Conservation (phyloP, 2,113 vertebrate genomes). For the Eleginops maclovinus region DNA sequence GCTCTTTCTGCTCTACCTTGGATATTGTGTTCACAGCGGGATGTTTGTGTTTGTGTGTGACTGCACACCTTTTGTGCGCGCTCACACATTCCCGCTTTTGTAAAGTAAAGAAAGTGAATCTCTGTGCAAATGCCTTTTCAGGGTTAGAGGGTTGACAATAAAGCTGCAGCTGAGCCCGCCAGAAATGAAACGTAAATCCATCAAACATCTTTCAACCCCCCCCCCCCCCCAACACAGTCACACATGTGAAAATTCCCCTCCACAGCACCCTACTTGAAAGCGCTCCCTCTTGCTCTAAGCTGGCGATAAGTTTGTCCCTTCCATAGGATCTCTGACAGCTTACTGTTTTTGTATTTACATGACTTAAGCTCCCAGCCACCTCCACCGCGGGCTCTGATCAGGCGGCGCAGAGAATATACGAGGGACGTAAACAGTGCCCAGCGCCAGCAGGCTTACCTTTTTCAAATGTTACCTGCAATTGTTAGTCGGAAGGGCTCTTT, state of each 20-base stretch:
- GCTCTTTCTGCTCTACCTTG: conserved; percentile 1
- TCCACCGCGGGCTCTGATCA: conserved; percentile 47
- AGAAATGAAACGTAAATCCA: conserved; percentile 73
- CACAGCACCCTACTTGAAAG: conserved; percentile 60
- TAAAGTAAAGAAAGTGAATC: conserved; percentile 60
- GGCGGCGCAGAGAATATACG: conserved; percentile 58
- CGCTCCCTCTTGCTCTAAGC: conserved; percentile 70
- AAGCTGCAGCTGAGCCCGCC: conserved; percentile 67
- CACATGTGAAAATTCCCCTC: conserved; percentile 52
- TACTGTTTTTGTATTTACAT: conserved; percentile 74
- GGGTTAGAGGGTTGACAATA: conserved; percentile 59
- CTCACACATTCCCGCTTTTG: conserved; percentile 33
- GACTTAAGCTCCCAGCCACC: conserved; percentile 71
- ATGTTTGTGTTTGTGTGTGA: background rate
- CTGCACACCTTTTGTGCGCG: conserved; percentile 32
- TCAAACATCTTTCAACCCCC: conserved; percentile 55
- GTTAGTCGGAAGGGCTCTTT: conserved; percentile 55
- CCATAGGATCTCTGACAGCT: conserved; percentile 68
- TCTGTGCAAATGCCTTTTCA: conserved; percentile 44
- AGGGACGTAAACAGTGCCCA: conserved; percentile 55
- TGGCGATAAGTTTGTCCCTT: conserved; percentile 76
- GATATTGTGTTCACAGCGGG: conserved; percentile 10
- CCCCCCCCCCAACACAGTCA: background rate
- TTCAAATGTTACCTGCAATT: conserved; percentile 71
- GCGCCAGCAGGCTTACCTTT: conserved; percentile 68